Percentiles rank a stretch among this genome's conserved stretches.
Evolutionary conservation across 1,140 invertebrate genomes (phyloP).

Genomic region (Sitobion miscanthi): DNA sequence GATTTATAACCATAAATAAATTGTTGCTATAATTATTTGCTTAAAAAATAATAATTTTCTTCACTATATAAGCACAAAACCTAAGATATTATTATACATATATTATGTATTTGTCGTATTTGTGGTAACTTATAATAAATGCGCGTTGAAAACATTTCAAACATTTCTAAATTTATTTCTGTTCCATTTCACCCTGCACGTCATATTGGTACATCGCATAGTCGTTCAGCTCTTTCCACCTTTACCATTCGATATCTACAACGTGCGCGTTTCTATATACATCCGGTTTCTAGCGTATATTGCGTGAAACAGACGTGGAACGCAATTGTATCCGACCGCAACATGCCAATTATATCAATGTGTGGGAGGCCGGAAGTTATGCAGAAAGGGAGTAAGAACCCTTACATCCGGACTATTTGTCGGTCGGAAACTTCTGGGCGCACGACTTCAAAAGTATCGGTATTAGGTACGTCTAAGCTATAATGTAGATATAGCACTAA

Average conservation of each 20-base stretch:
- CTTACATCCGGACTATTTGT: neutral
- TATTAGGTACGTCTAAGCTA: neutral
- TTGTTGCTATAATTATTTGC: neutral
- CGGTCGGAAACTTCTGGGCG: neutral
- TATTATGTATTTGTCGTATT: too few species aligned
- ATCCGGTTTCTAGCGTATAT: neutral
- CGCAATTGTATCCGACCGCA: neutral
- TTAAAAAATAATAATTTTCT: neutral
- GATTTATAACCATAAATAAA: neutral
- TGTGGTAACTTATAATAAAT: neutral
- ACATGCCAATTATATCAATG: neutral
- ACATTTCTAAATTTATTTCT: neutral
- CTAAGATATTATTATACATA: neutral
- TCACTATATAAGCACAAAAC: neutral
- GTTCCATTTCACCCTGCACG: neutral
- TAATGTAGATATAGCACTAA: neutral
- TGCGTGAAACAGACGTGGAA: neutral
- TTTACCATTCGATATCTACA: neutral
- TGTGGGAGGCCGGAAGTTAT: neutral
- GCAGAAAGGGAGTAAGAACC: neutral
- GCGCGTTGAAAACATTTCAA: neutral
- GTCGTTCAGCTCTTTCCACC: neutral
- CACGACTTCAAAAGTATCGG: slow-evolving; percentile 1
- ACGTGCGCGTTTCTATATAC: neutral
- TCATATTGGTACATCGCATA: neutral